Percentiles rank a stretch among this genome's conserved stretches.
phyloP scores from a whole-genome alignment of 1,140 invertebrate genomes.

The Episyrphus balteatus region DNA sequence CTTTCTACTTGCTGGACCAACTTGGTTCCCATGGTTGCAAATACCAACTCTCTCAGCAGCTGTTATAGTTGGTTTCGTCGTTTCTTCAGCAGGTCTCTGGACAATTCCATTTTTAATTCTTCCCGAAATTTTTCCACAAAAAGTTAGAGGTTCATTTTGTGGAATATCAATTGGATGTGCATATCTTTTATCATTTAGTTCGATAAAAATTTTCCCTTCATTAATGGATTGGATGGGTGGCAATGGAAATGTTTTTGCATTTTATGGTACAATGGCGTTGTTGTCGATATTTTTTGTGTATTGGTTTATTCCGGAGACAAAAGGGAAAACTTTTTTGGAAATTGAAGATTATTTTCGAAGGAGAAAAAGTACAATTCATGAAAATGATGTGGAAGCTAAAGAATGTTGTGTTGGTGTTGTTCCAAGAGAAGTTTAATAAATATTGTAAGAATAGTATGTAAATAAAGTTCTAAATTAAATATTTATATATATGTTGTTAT shows the following conservation, averaged over 20 bases:
- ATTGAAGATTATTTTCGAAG: constrained; percentile 49
- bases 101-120: constrained; percentile 62
- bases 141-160: constrained; percentile 53
- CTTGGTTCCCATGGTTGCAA: constrained; percentile 17
- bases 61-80: constrained; percentile 45
- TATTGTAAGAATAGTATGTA: too few species aligned
- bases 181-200: constrained; percentile 60
- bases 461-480: too few species aligned
- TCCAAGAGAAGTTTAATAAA: too few species aligned
- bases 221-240: constrained; percentile 46
- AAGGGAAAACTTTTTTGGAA: constrained; percentile 60
- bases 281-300: constrained; percentile 56
- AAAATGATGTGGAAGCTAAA: neutral
- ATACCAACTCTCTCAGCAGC: constrained; percentile 37
- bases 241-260: constrained; percentile 52
- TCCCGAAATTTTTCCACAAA: constrained; percentile 59
- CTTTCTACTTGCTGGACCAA: constrained; percentile 37
- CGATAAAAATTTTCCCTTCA: constrained; percentile 59
- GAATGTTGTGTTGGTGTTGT: too few species aligned
- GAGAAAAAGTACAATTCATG: constrained; percentile 1
- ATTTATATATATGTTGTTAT: too few species aligned
- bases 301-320: constrained; percentile 67
- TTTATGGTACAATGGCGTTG: constrained; percentile 56
- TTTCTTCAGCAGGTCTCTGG: constrained; percentile 50
- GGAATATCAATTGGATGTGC: constrained; percentile 53